A percentile compares a stretch with the other conserved stretches of the same genome.
These are phyloP conservation scores for Zosterops pallidus DNA, from an alignment of 2,113 vertebrate species.

Conservation along the genomic window DNA sequence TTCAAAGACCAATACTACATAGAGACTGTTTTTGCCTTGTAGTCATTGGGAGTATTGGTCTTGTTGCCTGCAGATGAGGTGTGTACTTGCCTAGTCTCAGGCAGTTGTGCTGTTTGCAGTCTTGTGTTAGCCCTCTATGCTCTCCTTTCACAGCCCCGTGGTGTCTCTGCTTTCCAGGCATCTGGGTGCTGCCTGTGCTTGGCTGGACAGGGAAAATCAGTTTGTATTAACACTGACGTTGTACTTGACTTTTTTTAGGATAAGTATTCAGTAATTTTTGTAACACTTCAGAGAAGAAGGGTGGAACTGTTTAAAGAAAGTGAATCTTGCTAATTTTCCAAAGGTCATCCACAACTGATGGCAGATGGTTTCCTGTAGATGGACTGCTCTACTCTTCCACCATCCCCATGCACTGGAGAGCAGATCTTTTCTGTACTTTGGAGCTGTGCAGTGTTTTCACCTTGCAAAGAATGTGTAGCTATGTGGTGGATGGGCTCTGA, in stretches of 20 bases:
- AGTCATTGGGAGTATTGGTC: not conserved
- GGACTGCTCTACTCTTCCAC: not conserved
- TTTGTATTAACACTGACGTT: not conserved
- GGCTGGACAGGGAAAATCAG: not conserved
- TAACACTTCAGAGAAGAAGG: constrained; percentile 38
- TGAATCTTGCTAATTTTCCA: not conserved
- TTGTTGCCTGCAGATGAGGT: not conserved
- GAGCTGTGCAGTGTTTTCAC: not conserved
- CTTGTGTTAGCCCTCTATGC: not conserved
- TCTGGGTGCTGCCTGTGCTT: not conserved
- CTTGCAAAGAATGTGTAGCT: not conserved
- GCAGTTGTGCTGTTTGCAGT: not conserved
- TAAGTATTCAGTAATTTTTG: constrained; percentile 33
- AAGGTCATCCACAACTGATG: not conserved
- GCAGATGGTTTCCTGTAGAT: not conserved
- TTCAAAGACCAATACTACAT: not conserved
- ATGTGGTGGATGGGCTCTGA: not conserved
- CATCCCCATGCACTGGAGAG: not conserved
- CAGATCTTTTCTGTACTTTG: not conserved
- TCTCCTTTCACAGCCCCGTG: not conserved
- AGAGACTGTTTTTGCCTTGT: not conserved
- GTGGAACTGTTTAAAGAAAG: constrained; percentile 28
- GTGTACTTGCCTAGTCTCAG: not conserved
- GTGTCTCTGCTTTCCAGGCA: not conserved
- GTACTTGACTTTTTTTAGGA: constrained; percentile 14